phyloP scores from a whole-genome alignment of 2,888 invertebrate genomes.

The Alitta virens region DNA sequence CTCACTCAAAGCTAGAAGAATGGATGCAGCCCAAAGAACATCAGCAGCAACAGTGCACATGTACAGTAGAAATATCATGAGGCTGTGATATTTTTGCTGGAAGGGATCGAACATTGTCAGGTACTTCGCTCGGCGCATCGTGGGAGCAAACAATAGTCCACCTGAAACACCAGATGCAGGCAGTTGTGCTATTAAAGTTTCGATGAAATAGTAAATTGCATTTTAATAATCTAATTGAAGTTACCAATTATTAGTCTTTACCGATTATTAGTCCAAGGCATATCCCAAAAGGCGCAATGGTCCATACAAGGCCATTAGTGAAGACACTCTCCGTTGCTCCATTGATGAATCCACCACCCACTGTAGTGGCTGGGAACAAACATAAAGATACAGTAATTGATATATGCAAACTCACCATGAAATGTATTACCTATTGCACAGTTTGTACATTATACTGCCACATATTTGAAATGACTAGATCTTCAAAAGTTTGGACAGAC shows the following conservation, averaged over 20 bases:
- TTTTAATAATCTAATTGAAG: no score
- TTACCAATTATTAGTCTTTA: slow-evolving; percentile 14
- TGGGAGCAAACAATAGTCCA: slow-evolving; percentile 42
- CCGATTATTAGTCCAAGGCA: slow-evolving; percentile 44
- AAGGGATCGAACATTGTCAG: slow-evolving; percentile 51
- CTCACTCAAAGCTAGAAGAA: slow-evolving; percentile 46
- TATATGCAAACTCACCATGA: no score
- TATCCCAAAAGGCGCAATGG: slow-evolving; percentile 50
- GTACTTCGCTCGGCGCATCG: slow-evolving; percentile 43
- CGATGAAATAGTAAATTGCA: no score
- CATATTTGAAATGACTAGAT: no score
- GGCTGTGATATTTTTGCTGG: slow-evolving; percentile 38
- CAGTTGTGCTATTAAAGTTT: no score
- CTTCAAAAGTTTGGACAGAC: no score
- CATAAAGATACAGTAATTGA: no score
- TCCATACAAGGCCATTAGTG: slow-evolving; percentile 45
- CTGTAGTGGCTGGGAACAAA: slow-evolving; percentile 52
- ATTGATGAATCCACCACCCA: slow-evolving; percentile 52
- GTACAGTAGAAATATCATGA: slow-evolving; percentile 39
- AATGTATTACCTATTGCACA: no score
- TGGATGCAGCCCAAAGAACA: slow-evolving; percentile 50
- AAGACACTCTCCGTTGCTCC: slow-evolving; percentile 51
- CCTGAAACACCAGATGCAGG: slow-evolving; percentile 30
- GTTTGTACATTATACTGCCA: no score
- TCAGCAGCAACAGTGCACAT: slow-evolving; percentile 44